Evolutionary conservation across 2,888 invertebrate species (phyloP).

Genomic region (Amiota communis): DNA sequence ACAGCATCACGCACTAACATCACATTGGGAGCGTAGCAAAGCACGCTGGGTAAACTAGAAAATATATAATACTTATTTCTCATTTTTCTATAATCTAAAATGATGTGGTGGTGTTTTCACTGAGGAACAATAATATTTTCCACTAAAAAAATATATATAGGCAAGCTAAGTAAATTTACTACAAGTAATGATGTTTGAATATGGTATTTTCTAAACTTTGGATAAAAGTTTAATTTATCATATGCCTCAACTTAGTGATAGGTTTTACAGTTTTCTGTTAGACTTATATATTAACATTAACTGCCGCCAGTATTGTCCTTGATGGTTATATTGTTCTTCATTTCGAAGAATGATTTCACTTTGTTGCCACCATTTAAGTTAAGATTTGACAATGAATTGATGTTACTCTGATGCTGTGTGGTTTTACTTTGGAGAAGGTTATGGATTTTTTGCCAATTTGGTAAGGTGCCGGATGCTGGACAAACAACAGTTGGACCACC

Average conservation of each 20-base stretch:
- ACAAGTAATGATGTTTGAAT: too few relatives aligned
- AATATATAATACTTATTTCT: too few relatives aligned
- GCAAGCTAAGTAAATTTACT: constrained; percentile 4
- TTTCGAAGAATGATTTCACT: constrained; percentile 46
- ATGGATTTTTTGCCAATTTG: constrained; percentile 36
- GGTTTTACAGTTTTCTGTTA: too few relatives aligned
- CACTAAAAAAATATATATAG: background rate
- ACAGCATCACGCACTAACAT: too few relatives aligned
- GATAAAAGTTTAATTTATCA: background rate
- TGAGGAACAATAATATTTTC: background rate
- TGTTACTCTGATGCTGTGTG: constrained; percentile 8
- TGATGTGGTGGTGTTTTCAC: background rate
- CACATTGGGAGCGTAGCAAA: too few relatives aligned
- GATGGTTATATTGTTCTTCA: constrained; percentile 61
- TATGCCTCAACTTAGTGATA: background rate
- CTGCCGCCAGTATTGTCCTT: constrained; percentile 60
- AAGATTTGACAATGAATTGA: constrained; percentile 53
- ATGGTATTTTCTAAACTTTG: constrained; percentile 19
- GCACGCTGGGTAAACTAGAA: too few relatives aligned
- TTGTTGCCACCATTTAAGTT: constrained; percentile 37
- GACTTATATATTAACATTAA: constrained; percentile 64
- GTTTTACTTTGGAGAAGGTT: constrained; percentile 1
- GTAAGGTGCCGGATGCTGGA: background rate
- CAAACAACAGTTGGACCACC: background rate
- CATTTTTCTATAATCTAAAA: too few relatives aligned